A percentile compares a stretch with the other conserved stretches of the same genome.
Conservation (phyloP, 2,888 invertebrate species). For the Nymphalis c-album region DNA sequence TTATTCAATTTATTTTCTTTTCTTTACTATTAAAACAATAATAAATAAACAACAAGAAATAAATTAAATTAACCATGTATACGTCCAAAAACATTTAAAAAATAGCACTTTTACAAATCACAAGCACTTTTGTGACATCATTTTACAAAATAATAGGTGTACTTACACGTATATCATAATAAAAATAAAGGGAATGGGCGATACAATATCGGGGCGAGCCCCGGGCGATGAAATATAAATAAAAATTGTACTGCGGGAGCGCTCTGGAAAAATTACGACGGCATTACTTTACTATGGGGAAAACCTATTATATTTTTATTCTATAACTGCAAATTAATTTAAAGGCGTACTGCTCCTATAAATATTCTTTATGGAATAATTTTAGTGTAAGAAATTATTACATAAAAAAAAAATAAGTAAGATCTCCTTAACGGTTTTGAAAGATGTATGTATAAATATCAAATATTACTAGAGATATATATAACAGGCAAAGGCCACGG, state of each 20-base stretch:
- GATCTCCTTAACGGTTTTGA: too few relatives aligned
- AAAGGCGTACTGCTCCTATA: neutral
- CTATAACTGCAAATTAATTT: slow-evolving; percentile 10
- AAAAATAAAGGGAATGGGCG: slow-evolving; percentile 74
- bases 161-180: slow-evolving; percentile 67
- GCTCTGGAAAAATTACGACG: slow-evolving; percentile 53
- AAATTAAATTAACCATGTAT: too few relatives aligned
- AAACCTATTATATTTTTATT: slow-evolving; percentile 22
- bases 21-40: too few relatives aligned
- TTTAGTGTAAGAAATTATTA: too few relatives aligned
- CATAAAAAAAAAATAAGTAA: too few relatives aligned
- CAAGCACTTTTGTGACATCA: slow-evolving; percentile 21
- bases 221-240: slow-evolving; percentile 78
- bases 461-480: too few relatives aligned
- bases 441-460: too few relatives aligned
- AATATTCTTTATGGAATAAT: too few relatives aligned
- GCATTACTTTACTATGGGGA: neutral
- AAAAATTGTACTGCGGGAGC: slow-evolving; percentile 60
- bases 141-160: slow-evolving; percentile 66
- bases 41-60: too few relatives aligned
- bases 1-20: too few relatives aligned
- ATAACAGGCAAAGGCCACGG: too few relatives aligned
- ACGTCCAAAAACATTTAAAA: neutral
- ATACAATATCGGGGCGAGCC: slow-evolving; percentile 69
- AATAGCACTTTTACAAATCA: slow-evolving; percentile 20